Evolutionary conservation across 1,140 invertebrate genomes (phyloP).

Genomic region (Cyclargus thomasi): DNA sequence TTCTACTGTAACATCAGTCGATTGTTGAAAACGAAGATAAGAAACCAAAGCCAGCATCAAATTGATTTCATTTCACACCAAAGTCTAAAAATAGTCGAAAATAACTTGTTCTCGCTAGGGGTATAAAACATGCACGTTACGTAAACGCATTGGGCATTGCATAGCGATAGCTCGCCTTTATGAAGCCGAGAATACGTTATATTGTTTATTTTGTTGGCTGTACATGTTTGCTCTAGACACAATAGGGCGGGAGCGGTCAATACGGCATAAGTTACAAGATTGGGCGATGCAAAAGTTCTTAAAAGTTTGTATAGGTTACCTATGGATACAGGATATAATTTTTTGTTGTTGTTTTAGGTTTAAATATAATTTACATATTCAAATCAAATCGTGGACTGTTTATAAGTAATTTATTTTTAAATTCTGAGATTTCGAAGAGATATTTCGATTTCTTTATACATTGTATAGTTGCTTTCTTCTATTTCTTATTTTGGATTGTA

Average conservation of each 20-base stretch:
- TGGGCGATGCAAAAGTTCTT: neutral
- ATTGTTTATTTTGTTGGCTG: conserved; percentile 26
- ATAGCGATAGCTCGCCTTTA: conserved; percentile 17
- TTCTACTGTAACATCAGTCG: too few relatives aligned
- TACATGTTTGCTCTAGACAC: conserved; percentile 21
- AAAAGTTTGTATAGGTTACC: neutral
- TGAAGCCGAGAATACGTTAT: conserved; percentile 28
- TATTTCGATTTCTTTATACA: too few relatives aligned
- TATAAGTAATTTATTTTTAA: too few relatives aligned
- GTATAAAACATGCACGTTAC: conserved; percentile 12
- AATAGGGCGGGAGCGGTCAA: conserved; percentile 21
- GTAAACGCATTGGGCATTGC: neutral
- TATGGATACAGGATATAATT: too few relatives aligned
- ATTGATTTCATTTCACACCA: neutral
- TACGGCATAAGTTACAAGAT: conserved; percentile 5
- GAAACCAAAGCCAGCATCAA: neutral
- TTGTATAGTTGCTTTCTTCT: too few relatives aligned
- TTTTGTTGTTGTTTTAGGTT: too few relatives aligned
- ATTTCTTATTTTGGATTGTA: too few relatives aligned
- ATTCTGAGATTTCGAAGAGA: too few relatives aligned
- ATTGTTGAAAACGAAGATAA: neutral
- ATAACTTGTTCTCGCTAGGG: conserved; percentile 19
- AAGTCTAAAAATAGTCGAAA: conserved; percentile 13
- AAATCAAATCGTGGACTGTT: too few relatives aligned
- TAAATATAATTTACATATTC: too few relatives aligned